These are phyloP conservation scores for Trisateles emortualis DNA, from an alignment of 2,888 invertebrate genomes.

Conservation along the genomic window DNA sequence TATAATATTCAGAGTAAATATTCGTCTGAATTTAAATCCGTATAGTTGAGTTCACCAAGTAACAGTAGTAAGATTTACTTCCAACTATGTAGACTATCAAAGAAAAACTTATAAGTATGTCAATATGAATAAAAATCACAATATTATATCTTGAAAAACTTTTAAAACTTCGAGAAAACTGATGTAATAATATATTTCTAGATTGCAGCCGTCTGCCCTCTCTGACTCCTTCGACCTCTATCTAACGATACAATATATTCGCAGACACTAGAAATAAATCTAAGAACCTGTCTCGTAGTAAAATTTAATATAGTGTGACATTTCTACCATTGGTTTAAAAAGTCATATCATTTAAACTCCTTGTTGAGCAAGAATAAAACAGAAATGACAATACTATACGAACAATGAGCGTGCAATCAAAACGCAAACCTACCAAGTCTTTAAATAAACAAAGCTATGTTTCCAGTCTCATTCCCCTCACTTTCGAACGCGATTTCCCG, in stretches of 20 bases:
- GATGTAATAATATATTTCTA: not conserved
- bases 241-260: not conserved
- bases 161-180: constrained; percentile 3
- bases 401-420: constrained; percentile 48
- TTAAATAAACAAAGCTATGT: constrained; percentile 52
- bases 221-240: constrained; percentile 9
- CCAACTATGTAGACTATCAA: not conserved
- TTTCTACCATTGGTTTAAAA: constrained; percentile 21
- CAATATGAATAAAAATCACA: constrained; percentile 2
- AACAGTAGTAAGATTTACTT: not conserved
- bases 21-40: too few relatives aligned
- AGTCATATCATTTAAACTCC: constrained; percentile 29
- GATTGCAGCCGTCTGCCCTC: constrained; percentile 3
- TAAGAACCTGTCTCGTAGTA: not conserved
- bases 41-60: not conserved
- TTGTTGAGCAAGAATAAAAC: constrained; percentile 30
- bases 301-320: constrained; percentile 7
- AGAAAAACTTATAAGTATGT: not conserved
- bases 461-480: constrained; percentile 61
- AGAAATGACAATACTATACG: constrained; percentile 24
- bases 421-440: constrained; percentile 48
- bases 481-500: constrained; percentile 65
- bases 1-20: too few relatives aligned
- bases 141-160: not conserved
- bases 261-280: too few relatives aligned